phyloP scores from a whole-genome alignment of 1,140 invertebrate species.

The Orussus abietinus region DNA sequence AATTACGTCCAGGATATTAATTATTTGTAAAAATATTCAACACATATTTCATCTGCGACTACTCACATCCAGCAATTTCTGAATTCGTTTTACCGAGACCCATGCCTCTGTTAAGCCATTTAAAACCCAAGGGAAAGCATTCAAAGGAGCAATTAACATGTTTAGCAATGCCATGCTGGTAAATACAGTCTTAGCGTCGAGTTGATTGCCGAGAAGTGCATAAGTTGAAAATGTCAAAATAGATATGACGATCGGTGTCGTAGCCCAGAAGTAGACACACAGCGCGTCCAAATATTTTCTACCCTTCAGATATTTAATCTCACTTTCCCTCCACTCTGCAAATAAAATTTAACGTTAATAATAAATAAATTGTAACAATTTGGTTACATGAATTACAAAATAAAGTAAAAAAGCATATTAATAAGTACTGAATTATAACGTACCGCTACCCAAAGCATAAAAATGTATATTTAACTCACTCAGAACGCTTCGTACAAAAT shows the following conservation, averaged over 20 bases:
- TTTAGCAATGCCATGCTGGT: constrained; percentile 92
- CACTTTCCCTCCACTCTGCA: constrained; percentile 62
- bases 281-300: constrained; percentile 97
- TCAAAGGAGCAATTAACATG: constrained; percentile 93
- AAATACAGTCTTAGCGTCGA: constrained; percentile 88
- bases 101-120: constrained; percentile 94
- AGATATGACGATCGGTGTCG: constrained; percentile 93
- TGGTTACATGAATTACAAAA: constrained; percentile 3
- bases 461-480: constrained; percentile 37
- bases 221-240: constrained; percentile 89
- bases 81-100: constrained; percentile 81
- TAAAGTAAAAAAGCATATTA: constrained; percentile 2
- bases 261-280: constrained; percentile 99
- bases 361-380: neutral
- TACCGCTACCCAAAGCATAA: constrained; percentile 1
- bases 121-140: constrained; percentile 97
- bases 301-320: constrained; percentile 74
- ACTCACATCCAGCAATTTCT: constrained; percentile 68
- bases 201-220: constrained; percentile 72
- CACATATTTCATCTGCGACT: no score
- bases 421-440: constrained; percentile 1
- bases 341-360: constrained; percentile 19
- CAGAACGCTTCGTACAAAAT: constrained; percentile 63
- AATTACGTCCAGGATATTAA: no score
- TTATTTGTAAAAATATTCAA: no score